phyloP scores from a whole-genome alignment of 2,888 invertebrate species.

The Heliconius ismenius region DNA sequence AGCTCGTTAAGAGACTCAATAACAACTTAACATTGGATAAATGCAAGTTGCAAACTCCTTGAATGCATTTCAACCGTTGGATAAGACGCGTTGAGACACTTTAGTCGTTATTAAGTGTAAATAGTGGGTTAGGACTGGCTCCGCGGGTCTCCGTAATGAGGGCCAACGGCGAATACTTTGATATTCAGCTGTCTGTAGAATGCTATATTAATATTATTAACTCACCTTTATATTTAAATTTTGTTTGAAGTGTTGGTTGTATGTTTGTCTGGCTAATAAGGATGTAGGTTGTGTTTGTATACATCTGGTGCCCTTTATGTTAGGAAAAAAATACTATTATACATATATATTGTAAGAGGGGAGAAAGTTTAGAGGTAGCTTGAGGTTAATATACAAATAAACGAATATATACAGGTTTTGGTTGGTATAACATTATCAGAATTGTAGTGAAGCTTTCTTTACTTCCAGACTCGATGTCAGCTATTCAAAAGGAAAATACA shows the following conservation, averaged over 20 bases:
- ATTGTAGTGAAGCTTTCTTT: background rate
- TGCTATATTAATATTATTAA: constrained; percentile 22
- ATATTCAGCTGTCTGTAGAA: constrained; percentile 39
- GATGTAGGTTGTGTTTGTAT: background rate
- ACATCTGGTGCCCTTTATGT: background rate
- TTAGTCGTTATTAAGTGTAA: constrained; percentile 46
- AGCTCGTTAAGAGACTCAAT: constrained; percentile 43
- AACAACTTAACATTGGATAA: constrained; percentile 42
- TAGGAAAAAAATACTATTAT: too few relatives aligned
- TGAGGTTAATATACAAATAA: too few relatives aligned
- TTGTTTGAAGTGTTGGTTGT: background rate
- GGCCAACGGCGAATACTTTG: constrained; percentile 38
- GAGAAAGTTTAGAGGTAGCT: too few relatives aligned
- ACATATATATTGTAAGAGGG: too few relatives aligned
- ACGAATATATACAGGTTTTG: too few relatives aligned
- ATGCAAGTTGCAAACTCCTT: constrained; percentile 41
- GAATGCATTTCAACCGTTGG: constrained; percentile 41
- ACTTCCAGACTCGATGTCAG: background rate
- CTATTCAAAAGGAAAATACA: background rate
- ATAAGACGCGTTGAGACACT: constrained; percentile 37
- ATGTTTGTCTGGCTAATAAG: background rate
- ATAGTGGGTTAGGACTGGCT: constrained; percentile 45
- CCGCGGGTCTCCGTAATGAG: constrained; percentile 44
- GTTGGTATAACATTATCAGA: background rate
- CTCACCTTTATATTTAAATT: constrained; percentile 9